A percentile compares a stretch with the other conserved stretches of the same genome.
These are phyloP conservation scores for Sitobion miscanthi DNA, from an alignment of 1,140 invertebrate species.

Conservation along the genomic window DNA sequence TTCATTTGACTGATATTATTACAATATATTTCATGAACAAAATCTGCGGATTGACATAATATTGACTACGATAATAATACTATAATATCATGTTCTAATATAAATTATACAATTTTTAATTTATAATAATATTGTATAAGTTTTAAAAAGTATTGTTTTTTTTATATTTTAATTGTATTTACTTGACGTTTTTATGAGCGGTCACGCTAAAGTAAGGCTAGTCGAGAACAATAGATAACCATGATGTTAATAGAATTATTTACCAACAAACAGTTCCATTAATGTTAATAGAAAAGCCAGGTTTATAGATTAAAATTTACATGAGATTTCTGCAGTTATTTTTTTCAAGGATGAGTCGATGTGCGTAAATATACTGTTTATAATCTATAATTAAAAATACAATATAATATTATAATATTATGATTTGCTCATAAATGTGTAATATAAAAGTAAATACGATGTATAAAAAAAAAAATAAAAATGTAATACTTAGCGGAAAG, in stretches of 20 bases:
- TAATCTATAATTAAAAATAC: neutral
- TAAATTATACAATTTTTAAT: neutral
- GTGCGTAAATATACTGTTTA: neutral
- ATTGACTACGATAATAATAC: neutral
- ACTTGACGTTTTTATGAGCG: no score
- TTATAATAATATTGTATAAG: no score
- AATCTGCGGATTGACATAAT: neutral
- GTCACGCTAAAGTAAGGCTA: no score
- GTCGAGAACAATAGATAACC: no score
- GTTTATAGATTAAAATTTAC: neutral
- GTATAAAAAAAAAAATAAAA: neutral
- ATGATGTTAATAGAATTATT: no score
- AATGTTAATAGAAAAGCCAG: neutral
- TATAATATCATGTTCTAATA: no score
- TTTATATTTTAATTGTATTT: no score
- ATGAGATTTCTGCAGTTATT: no score
- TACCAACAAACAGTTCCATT: neutral
- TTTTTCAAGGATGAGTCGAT: neutral
- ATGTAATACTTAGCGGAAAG: neutral
- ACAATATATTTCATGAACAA: neutral
- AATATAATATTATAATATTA: no score
- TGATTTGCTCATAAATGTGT: neutral
- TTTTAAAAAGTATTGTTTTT: no score
- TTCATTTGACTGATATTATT: no score
- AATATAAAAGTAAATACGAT: neutral